Evolutionary conservation across 2,888 invertebrate species (phyloP).

Genomic region (Orchesella flavescens): DNA sequence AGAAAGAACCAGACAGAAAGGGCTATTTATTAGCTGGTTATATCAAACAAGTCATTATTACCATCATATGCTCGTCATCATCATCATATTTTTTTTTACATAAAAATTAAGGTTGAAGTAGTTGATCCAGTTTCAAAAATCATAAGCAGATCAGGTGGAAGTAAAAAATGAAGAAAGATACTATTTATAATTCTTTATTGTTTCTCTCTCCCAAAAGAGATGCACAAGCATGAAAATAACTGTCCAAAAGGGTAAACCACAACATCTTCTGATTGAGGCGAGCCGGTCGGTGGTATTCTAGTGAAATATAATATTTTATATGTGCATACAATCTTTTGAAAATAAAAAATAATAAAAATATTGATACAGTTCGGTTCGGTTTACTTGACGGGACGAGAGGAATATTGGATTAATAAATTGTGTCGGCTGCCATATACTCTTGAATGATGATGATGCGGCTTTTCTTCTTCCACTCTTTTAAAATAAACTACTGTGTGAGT

Average conservation of each 20-base stretch:
- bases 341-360: not conserved
- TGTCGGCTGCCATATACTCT: too few relatives aligned
- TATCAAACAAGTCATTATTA: constrained; percentile 17
- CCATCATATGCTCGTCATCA: not conserved
- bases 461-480: not conserved
- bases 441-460: constrained; percentile 28
- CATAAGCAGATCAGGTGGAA: not conserved
- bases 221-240: not conserved
- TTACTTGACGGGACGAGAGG: not conserved
- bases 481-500: constrained; percentile 33
- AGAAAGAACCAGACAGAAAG: not conserved
- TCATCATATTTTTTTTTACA: not conserved
- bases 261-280: constrained; percentile 2
- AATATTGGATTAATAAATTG: not conserved
- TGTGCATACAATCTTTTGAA: not conserved
- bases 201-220: not conserved
- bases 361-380: not conserved
- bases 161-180: too few relatives aligned
- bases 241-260: constrained; percentile 15
- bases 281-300: not conserved
- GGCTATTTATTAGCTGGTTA: constrained; percentile 14
- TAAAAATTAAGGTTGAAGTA: not conserved
- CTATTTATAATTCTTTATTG: too few relatives aligned
- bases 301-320: constrained; percentile 11
- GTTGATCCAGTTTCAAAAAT: not conserved